Base-by-base conservation (phyloP, 1,140 invertebrate species). In the Antheraea pernyi region DNA sequence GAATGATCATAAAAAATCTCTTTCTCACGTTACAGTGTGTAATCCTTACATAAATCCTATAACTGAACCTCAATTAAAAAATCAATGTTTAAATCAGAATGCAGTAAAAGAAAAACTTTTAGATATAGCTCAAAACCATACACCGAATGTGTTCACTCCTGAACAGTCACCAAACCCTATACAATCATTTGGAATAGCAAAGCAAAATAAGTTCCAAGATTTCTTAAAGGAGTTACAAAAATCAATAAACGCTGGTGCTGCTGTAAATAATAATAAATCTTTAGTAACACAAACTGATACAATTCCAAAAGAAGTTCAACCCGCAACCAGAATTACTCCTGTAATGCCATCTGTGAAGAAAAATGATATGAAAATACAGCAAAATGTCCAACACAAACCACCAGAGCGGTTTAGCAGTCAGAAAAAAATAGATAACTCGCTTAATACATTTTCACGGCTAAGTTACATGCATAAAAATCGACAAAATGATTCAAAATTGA, bases 381-480 rank as follows among this genome's bases (percentile, higher is more conserved):
- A 74, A 75, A 70, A 75, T 84, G 77, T 78, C 80, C 82, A 83
- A 83, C 70, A 68, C 69, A 16, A 19, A 62, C 7, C 53, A 71
- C 74, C 67, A 53, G 46, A 53, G 16, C 46, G 46, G 46, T 6
- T 53, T 53, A 53, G 13, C 16, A 10, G 19, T 58, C 75, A 70
- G 46, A 85, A 85, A 73, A 85, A 80, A 74, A 72, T 69, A 16
- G 88, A 89, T 36, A 81, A 78, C 68, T 81, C 78, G 48, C 85
- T 81, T n/a, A 86, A 89, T 65, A 92, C 90, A 11, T 92, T 90
- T 67, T 76, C 90, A 11, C 84, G 90, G 30, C 80, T 86, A n/a
- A 90, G 82, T 67, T 92, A 91, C 70, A 79, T 89, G 78, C 84
- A 90, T 73, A 91, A 89, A 74, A 87, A 81, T 68, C 89, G 89